Evolutionary conservation across 2,888 invertebrate species (phyloP), one percentile per base, ranked within the genome.

Genomic region (Antheraea yamamai): DNA sequence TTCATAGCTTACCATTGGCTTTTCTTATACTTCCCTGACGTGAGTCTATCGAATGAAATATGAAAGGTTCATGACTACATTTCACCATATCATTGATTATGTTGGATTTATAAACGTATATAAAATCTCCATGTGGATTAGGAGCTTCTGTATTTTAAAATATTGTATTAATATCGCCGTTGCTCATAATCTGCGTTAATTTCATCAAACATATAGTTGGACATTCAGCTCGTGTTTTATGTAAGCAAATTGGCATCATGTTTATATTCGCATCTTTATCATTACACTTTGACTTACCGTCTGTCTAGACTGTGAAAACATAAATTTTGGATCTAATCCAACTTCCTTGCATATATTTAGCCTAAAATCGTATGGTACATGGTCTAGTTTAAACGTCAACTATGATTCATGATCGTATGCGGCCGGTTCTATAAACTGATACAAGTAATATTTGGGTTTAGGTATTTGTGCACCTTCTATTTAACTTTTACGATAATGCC

Each of bases 251-350:
- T 8, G 39, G 61, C 66, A 71, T 72, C 47, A 74, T 75, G 77
- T 76, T 77, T 77, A 78, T 76, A 70, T 73, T 70, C 30, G 30
- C 47, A 39, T 76, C 72, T 77, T 77, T 80, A 39, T 75, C 71
- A 72, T 75, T 75, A 51, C 47, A 30, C 16, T 81, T 80, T 79
- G 76, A 79, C 74, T 79, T 81, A 81, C 79, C 79, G 82, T 81
- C 78, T 81, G 81, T 80, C 84, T 83, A 79, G 82, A 83, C 82
- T 77, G 78, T 79, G 79, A 61, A 35, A 74, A 76, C 80, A 75
- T 78, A 81, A 77, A 79, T 78, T 39, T 89, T 89, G 89, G 89
- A 87, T 76, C 77, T 73, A 75, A 75, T 88, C 89, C 90, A 90
- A 90, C 79, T 85, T 84, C 83, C 82, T 81, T 77, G 75, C 80